Conservation (phyloP, 2,113 vertebrate genomes). For the Salminus brasiliensis region DNA sequence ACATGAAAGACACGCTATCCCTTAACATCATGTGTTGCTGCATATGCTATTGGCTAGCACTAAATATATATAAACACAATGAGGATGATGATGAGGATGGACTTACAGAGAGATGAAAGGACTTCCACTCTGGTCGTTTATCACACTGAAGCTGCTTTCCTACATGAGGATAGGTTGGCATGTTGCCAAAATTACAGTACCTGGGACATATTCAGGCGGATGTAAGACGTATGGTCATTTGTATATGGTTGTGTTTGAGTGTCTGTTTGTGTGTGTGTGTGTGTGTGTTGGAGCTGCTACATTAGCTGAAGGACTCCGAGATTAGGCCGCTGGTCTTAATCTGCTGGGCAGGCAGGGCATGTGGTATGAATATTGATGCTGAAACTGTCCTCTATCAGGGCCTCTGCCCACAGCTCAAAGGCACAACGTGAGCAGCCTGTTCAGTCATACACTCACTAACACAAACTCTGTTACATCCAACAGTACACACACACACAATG, state of each 20-base stretch:
- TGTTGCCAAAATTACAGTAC: neutral
- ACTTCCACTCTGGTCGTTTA: neutral
- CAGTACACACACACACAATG: neutral
- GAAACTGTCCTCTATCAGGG: neutral
- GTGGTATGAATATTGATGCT: neutral
- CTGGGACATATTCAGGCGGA: too few relatives aligned
- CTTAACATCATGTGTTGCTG: too few relatives aligned
- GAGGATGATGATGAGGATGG: too few relatives aligned
- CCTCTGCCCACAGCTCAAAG: neutral
- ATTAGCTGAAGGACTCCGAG: conserved; percentile 29
- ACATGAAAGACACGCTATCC: too few relatives aligned
- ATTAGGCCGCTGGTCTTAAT: conserved; percentile 26
- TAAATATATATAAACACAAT: too few relatives aligned
- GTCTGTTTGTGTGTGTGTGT: neutral
- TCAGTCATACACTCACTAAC: neutral
- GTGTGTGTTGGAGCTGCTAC: neutral
- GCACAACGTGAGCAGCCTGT: neutral
- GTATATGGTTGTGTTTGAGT: conserved; percentile 3
- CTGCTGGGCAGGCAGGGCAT: neutral
- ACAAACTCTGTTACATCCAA: neutral
- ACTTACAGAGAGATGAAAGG: too few relatives aligned
- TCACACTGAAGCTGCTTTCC: neutral
- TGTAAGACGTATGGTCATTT: neutral
- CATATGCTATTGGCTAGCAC: too few relatives aligned
- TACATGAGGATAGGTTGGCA: neutral